Conservation (phyloP, 2,888 invertebrate genomes). For the Hymenopus coronatus region DNA sequence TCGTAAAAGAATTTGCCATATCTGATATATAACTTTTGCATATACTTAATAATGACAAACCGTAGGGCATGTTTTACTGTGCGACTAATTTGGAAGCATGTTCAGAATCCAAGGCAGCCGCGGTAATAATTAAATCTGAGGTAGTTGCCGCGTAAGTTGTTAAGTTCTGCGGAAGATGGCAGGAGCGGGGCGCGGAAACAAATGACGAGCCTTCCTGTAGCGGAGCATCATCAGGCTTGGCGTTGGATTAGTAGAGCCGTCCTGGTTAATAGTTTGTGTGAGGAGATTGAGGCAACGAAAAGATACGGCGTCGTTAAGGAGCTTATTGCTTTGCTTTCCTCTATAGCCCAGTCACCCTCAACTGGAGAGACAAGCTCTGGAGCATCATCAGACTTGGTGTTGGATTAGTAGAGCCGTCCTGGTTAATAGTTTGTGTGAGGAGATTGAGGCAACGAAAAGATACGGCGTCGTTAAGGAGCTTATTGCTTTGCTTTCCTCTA, state of each 20-base stretch:
- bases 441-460: slow-evolving; percentile 10
- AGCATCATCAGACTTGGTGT: slow-evolving; percentile 14
- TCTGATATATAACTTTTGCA: no score
- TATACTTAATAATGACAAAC: no score
- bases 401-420: slow-evolving; percentile 22
- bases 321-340: background rate
- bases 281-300: slow-evolving; percentile 1
- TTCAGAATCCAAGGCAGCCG: background rate
- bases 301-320: slow-evolving; percentile 21
- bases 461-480: slow-evolving; percentile 19
- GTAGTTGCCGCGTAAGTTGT: background rate
- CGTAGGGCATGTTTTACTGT: background rate
- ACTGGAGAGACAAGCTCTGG: background rate
- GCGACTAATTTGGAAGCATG: background rate
- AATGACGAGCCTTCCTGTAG: slow-evolving; percentile 18
- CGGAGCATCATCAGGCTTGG: slow-evolving; percentile 15
- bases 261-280: slow-evolving; percentile 27
- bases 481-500: slow-evolving; percentile 1
- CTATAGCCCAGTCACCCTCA: background rate
- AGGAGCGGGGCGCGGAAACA: background rate
- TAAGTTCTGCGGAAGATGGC: background rate
- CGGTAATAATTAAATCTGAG: background rate
- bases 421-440: slow-evolving; percentile 26
- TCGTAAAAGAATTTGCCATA: no score
- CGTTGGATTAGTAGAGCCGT: slow-evolving; percentile 20